Percentiles rank a stretch among this genome's conserved stretches.
phyloP scores from a whole-genome alignment of 2,888 invertebrate species.

The Trichogramma dendrolimi region DNA sequence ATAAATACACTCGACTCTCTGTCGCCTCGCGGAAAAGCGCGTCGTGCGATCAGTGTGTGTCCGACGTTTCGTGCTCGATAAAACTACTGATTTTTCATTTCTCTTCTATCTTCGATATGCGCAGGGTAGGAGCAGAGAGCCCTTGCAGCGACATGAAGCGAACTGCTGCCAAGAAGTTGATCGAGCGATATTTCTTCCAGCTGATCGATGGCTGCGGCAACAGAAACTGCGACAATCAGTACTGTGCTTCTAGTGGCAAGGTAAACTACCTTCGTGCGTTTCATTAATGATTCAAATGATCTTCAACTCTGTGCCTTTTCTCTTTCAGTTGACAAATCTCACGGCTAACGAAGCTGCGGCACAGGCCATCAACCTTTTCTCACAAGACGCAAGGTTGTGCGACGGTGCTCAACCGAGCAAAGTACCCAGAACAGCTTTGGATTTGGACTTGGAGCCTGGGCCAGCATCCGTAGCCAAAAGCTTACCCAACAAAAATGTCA shows the following conservation, averaged over 20 bases:
- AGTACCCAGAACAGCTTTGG: conserved; percentile 62
- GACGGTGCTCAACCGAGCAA: conserved; percentile 67
- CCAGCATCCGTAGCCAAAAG: conserved; percentile 48
- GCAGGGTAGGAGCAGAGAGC: conserved; percentile 49
- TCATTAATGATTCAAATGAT: background rate
- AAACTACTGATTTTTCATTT: background rate
- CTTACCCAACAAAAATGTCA: conserved; percentile 48
- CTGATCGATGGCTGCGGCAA: conserved; percentile 89
- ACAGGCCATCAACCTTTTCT: conserved; percentile 80
- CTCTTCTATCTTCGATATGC: background rate
- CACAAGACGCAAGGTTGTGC: conserved; percentile 79
- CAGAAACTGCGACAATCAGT: conserved; percentile 76
- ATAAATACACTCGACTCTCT: background rate
- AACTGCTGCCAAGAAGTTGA: conserved; percentile 72
- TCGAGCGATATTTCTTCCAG: conserved; percentile 90
- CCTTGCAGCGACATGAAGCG: conserved; percentile 55
- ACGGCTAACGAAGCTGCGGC: conserved; percentile 88
- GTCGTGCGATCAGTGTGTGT: background rate
- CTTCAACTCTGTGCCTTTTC: background rate
- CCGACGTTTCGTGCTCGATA: too few relatives aligned
- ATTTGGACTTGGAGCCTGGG: conserved; percentile 40
- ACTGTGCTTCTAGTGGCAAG: conserved; percentile 86
- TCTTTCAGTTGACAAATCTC: conserved; percentile 62
- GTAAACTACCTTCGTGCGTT: conserved; percentile 53
- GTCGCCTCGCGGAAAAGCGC: background rate